Evolutionary conservation across 2,113 vertebrate species (phyloP).

Genomic region (Gulo gulo): DNA sequence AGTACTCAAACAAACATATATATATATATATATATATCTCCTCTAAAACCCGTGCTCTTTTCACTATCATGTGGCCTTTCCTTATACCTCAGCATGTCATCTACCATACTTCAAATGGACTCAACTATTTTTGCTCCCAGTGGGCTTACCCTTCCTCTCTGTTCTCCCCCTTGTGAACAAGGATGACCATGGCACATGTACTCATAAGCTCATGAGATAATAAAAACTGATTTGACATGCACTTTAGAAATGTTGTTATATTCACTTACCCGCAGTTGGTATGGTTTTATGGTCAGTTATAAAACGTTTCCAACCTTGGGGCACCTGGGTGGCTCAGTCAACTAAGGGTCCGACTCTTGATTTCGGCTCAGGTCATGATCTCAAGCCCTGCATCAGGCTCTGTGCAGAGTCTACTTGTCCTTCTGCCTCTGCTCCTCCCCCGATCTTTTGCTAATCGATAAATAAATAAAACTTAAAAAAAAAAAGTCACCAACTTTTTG

Average conservation of each 20-base stretch:
- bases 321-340: not conserved
- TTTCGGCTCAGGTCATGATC: not conserved
- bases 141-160: not conserved
- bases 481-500: not conserved
- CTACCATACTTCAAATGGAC: not conserved
- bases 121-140: not conserved
- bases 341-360: not conserved
- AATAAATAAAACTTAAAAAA: not conserved
- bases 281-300: not conserved
- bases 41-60: not conserved
- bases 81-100: not conserved
- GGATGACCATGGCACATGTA: not conserved
- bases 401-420: not conserved
- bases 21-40: too few relatives aligned
- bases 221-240: not conserved
- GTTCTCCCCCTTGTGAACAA: not conserved
- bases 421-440: not conserved
- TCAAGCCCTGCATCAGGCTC: not conserved
- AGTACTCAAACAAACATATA: not conserved
- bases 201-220: not conserved
- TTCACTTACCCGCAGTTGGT: not conserved
- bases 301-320: not conserved
- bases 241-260: not conserved
- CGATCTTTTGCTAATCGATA: not conserved
- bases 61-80: not conserved